A percentile compares a stretch with the other conserved stretches of the same genome.
Conservation (phyloP, 2,888 invertebrate species). For the Nipponacmea schrenckii region DNA sequence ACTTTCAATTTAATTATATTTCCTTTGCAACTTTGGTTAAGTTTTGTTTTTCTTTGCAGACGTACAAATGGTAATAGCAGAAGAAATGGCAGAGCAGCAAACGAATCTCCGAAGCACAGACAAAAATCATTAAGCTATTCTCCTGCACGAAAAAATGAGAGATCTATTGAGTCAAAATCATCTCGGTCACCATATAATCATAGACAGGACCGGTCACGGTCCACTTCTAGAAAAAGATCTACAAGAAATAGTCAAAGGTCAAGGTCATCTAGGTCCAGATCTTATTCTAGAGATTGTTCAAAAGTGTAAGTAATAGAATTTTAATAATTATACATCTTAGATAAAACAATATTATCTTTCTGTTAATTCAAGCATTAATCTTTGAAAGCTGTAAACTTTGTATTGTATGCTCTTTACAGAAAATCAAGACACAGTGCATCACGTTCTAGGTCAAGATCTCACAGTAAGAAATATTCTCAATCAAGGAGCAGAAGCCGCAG, state of each 20-base stretch:
- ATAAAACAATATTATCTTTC: background rate
- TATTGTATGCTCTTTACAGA: background rate
- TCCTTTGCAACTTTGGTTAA: too few relatives aligned
- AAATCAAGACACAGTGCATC: slow-evolving; percentile 17
- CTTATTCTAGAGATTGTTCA: slow-evolving; percentile 32
- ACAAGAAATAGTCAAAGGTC: slow-evolving; percentile 34
- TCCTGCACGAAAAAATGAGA: slow-evolving; percentile 27
- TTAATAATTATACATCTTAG: background rate
- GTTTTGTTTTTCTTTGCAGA: background rate
- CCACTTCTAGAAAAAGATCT: slow-evolving; percentile 13
- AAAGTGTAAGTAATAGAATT: slow-evolving; percentile 11
- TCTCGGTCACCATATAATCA: slow-evolving; percentile 10
- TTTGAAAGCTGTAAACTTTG: too few relatives aligned
- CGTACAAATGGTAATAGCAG: background rate
- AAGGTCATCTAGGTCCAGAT: slow-evolving; percentile 43
- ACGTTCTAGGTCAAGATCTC: slow-evolving; percentile 27
- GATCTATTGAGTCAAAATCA: slow-evolving; percentile 2
- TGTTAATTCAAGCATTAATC: too few relatives aligned
- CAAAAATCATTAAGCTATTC: slow-evolving; percentile 40
- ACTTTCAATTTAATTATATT: too few relatives aligned
- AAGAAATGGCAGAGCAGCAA: slow-evolving; percentile 2
- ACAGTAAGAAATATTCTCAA: slow-evolving; percentile 26
- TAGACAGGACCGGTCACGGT: slow-evolving; percentile 21
- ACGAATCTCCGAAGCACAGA: slow-evolving; percentile 21
- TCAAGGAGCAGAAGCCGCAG: slow-evolving; percentile 27